Conservation (phyloP, 2,113 vertebrate species). For the Chunga burmeisteri region DNA sequence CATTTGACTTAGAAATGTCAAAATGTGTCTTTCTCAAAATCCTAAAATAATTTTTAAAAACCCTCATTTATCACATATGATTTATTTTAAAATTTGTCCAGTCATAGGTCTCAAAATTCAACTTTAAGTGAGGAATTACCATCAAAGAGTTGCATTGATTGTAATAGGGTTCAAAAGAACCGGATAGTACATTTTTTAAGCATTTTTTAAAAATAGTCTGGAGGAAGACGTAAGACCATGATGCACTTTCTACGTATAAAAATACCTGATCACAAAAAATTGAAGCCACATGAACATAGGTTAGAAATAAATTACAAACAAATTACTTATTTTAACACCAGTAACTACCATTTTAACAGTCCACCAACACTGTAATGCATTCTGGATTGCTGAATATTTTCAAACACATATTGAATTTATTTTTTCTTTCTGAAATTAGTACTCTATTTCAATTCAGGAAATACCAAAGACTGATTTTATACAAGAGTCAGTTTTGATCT, state of each 20-base stretch:
- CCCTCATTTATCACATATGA: accelerated
- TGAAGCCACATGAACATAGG: neutral
- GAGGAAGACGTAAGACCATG: neutral
- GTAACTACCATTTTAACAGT: neutral
- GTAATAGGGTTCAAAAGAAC: accelerated
- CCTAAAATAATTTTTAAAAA: neutral
- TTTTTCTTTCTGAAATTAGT: neutral
- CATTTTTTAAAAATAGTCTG: neutral
- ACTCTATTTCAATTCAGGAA: neutral
- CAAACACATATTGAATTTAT: accelerated
- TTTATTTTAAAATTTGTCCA: neutral
- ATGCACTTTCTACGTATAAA: neutral
- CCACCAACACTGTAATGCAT: neutral
- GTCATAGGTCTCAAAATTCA: neutral
- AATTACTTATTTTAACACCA: neutral
- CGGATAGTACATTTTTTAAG: accelerated
- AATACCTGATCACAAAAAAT: neutral
- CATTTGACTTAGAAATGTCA: neutral
- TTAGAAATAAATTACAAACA: neutral
- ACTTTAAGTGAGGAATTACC: neutral
- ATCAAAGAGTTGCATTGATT: neutral
- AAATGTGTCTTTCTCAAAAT: neutral
- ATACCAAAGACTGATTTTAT: neutral
- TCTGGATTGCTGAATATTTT: neutral
- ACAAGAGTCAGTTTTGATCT: neutral